Evolutionary conservation across 2,888 invertebrate genomes (phyloP).

Genomic region (Blomia tropicalis): DNA sequence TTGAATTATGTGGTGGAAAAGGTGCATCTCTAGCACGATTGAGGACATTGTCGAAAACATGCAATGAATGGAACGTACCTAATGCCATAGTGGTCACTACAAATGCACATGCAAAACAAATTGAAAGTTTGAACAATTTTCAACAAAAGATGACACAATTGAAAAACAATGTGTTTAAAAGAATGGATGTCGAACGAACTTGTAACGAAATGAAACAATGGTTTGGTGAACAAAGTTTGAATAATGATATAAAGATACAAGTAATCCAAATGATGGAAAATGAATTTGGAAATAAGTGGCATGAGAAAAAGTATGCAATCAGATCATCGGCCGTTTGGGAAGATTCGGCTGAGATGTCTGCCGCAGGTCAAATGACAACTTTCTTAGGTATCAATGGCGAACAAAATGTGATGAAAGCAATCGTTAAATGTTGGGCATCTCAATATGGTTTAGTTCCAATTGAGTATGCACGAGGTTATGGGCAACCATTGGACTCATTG

Average conservation of each 20-base stretch:
- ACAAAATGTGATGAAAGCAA: neutral
- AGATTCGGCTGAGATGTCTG: constrained; percentile 59
- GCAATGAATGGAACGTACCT: constrained; percentile 18
- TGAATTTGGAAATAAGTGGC: neutral
- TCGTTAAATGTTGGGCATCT: constrained; percentile 41
- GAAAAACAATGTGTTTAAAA: neutral
- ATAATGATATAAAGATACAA: neutral
- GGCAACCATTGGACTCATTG: constrained; percentile 48
- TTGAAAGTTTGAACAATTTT: neutral
- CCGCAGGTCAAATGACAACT: constrained; percentile 68
- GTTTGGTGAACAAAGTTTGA: neutral
- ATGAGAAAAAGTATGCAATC: constrained; percentile 31
- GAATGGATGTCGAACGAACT: neutral
- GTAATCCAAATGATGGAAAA: too few species aligned
- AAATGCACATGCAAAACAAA: constrained; percentile 16
- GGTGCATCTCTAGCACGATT: constrained; percentile 19
- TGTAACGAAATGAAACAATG: neutral
- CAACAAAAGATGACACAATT: neutral
- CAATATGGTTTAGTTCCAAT: constrained; percentile 58
- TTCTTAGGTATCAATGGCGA: constrained; percentile 47
- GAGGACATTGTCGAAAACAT: neutral
- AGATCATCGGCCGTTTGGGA: constrained; percentile 53
- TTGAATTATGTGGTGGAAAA: constrained; percentile 27
- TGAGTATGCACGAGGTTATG: constrained; percentile 59
- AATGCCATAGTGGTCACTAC: constrained; percentile 22